A percentile compares a stretch with the other conserved stretches of the same genome.
phyloP scores from a whole-genome alignment of 2,113 vertebrate genomes.

The Pedionomus torquatus region DNA sequence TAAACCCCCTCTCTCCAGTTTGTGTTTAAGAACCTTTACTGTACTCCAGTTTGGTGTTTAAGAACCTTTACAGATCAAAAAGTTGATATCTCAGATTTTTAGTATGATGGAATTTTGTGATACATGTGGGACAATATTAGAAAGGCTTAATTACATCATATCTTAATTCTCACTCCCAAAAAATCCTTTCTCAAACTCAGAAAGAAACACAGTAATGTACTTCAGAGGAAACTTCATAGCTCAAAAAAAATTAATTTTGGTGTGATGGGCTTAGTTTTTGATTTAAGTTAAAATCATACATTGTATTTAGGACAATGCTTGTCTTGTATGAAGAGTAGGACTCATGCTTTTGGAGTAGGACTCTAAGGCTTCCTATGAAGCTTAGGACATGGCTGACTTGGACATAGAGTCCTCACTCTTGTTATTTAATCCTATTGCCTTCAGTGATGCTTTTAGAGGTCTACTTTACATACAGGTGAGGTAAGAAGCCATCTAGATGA shows the following conservation, averaged over 20 bases:
- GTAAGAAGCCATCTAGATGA: background rate
- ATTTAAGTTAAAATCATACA: background rate
- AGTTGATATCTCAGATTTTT: background rate
- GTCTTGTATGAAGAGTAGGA: background rate
- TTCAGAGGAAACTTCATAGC: background rate
- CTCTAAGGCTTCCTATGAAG: background rate
- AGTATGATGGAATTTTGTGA: background rate
- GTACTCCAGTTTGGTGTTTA: background rate
- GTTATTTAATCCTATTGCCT: background rate
- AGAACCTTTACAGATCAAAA: background rate
- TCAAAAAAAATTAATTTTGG: background rate
- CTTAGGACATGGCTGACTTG: background rate
- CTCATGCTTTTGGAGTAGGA: background rate
- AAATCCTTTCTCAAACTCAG: background rate
- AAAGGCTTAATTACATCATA: background rate
- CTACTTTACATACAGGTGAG: background rate
- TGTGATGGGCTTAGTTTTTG: background rate
- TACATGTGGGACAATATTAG: background rate
- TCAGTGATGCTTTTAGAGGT: background rate
- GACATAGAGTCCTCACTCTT: background rate
- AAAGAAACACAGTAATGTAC: background rate
- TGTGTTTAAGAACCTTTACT: background rate
- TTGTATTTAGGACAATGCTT: background rate
- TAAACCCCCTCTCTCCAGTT: too few species aligned
- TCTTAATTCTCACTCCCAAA: background rate